phyloP scores from a whole-genome alignment of 2,113 vertebrate species.

The Zingel zingel region DNA sequence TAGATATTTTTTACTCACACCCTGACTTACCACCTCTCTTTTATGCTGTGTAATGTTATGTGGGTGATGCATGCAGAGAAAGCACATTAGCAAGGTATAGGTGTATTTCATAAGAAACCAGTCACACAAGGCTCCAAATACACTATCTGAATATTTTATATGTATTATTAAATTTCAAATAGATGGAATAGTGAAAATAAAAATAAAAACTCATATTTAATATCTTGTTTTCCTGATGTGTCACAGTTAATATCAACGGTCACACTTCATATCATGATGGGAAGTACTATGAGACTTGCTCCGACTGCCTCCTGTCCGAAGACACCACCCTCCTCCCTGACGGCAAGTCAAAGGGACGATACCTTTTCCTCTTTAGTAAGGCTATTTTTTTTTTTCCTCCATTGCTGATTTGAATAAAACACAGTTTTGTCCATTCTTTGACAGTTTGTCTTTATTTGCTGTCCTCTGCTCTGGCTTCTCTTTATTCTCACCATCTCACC shows the following conservation, averaged over 20 bases:
- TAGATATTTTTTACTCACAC: background rate
- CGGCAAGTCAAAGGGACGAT: conserved; percentile 74
- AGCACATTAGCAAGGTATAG: background rate
- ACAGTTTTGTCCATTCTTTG: background rate
- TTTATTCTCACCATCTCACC: background rate
- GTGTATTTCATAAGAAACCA: background rate
- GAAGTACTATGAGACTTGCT: conserved; percentile 79
- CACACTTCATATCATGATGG: conserved; percentile 82
- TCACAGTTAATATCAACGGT: conserved; percentile 75
- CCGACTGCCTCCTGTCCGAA: conserved; percentile 78
- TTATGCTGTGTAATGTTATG: background rate
- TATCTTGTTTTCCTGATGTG: background rate
- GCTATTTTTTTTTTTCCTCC: rapidly evolving
- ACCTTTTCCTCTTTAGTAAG: conserved; percentile 81
- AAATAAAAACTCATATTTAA: background rate
- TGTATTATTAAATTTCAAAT: background rate
- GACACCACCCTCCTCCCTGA: conserved; percentile 79
- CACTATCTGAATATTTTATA: background rate
- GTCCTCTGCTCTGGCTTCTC: background rate
- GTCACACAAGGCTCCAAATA: background rate
- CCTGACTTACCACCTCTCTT: background rate
- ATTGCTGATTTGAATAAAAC: background rate
- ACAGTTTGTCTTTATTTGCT: background rate
- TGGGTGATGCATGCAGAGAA: conserved; percentile 12
- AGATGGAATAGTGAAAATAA: background rate